Base-by-base conservation (phyloP, 2,113 vertebrate species). In the Regulus satrapa region DNA sequence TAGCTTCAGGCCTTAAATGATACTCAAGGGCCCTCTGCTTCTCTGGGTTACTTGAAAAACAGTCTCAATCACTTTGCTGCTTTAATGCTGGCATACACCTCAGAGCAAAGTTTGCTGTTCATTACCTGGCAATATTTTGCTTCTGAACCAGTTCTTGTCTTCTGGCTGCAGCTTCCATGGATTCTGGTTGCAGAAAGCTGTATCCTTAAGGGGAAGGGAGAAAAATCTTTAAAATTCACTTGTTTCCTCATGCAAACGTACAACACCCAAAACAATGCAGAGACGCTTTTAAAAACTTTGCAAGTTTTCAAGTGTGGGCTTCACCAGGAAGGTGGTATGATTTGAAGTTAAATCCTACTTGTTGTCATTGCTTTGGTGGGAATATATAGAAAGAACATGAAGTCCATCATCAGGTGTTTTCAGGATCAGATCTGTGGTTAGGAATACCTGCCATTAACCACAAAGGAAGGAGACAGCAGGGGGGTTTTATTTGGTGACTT, bases 111-210 rank as follows among this genome's bases (percentile, higher is more conserved):
- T 5, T 73, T 77, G 26, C 36, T 61, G 21, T 46, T 54, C 64
- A 29, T 94, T 99, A 99, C 99, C 99, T 99, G 98, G 99, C 98
- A 88, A 99, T 98, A 83, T 98, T 99, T 97, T 99, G 99, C 94
- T 99, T 99, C 95, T 99, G 99, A 95, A 99, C 98, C 78, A 99
- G 93, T 95, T 99, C 99, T 94, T 99, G 99, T 97, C 99, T 98
- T 95, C 99, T 98, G 79, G 98, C 98, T 97, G 99, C 96, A 64
- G 98, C 98, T 96, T 99, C 99, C 98, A 99, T 97, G 88, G 99
- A 98, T 95, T 99, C 99, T 31, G 98, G 97, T 62, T 98, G 99
- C 82, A 99, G 93, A 97, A 99, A 98, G 55, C 98, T 97, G 56
- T 99, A 99, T 68, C 99, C 99, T 97, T 96, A 79, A 94, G 78